These are phyloP conservation scores for Dicycla oo DNA, from an alignment of 2,888 invertebrate genomes.

Conservation along the genomic window DNA sequence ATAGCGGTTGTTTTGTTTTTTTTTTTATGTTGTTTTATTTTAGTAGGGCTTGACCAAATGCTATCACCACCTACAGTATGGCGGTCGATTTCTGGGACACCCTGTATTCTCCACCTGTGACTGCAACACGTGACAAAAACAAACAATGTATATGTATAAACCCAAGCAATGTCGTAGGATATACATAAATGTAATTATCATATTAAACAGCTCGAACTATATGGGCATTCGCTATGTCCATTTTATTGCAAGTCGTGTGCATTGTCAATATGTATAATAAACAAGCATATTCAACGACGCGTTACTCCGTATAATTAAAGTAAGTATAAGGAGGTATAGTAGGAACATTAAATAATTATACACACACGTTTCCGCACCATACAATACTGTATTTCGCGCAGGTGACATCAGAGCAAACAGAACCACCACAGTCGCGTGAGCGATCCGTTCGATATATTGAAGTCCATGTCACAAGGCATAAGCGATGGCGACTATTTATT, in stretches of 20 bases:
- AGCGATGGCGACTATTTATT: constrained; percentile 42
- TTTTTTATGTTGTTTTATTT: too few species aligned
- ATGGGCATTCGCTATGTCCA: constrained; percentile 23
- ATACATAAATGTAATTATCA: constrained; percentile 17
- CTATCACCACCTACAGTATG: too few species aligned
- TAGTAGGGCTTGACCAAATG: too few species aligned
- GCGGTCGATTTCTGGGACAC: too few species aligned
- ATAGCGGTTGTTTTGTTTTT: too few species aligned
- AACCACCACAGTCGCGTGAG: constrained; percentile 61
- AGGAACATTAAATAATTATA: constrained; percentile 16
- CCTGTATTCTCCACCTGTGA: not conserved
- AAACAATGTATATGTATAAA: constrained; percentile 10
- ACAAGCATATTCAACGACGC: constrained; percentile 37
- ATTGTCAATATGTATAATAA: constrained; percentile 39
- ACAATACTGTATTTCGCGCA: constrained; percentile 67
- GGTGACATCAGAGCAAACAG: constrained; percentile 75
- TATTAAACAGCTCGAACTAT: constrained; percentile 27
- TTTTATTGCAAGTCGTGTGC: constrained; percentile 41
- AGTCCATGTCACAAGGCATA: constrained; percentile 30
- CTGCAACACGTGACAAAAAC: constrained; percentile 19
- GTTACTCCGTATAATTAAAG: constrained; percentile 41
- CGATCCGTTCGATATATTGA: constrained; percentile 45
- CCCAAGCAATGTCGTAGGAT: constrained; percentile 19
- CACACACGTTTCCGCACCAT: constrained; percentile 60
- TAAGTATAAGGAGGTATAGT: constrained; percentile 7